A percentile compares a stretch with the other conserved stretches of the same genome.
phyloP scores from a whole-genome alignment of 2,888 invertebrate species.

The Cephus pygmeus region DNA sequence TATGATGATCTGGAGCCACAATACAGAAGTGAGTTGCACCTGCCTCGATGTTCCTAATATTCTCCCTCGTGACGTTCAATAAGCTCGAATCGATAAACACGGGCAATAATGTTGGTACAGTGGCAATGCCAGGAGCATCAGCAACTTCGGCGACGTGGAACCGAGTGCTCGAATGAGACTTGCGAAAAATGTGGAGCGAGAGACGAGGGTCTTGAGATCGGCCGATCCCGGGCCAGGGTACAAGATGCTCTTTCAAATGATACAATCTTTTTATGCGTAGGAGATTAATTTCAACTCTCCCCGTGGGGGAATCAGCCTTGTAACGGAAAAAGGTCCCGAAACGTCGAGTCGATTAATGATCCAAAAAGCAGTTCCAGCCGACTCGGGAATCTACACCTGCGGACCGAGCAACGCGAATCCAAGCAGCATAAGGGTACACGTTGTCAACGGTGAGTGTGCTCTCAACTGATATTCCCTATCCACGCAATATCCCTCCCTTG shows the following conservation, averaged over 20 bases:
- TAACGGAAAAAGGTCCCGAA: conserved; percentile 66
- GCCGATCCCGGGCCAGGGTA: too few relatives aligned
- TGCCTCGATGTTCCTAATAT: neutral
- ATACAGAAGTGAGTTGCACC: conserved; percentile 69
- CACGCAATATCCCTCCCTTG: too few relatives aligned
- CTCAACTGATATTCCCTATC: neutral
- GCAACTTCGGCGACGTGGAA: too few relatives aligned
- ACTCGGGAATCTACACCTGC: conserved; percentile 67
- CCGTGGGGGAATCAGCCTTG: conserved; percentile 66
- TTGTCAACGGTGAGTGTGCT: conserved; percentile 79
- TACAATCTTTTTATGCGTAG: conserved; percentile 33
- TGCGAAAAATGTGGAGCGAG: neutral
- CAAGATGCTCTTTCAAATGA: neutral
- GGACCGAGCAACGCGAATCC: conserved; percentile 73
- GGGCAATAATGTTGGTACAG: too few relatives aligned
- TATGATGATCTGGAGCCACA: conserved; percentile 86
- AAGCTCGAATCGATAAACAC: too few relatives aligned
- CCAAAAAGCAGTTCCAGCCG: conserved; percentile 64
- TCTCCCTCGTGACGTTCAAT: neutral
- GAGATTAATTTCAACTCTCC: conserved; percentile 68
- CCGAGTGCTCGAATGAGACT: neutral
- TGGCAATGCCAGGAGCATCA: too few relatives aligned
- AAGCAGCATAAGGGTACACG: conserved; percentile 85
- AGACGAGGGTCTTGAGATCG: neutral
- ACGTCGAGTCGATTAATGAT: conserved; percentile 67